Base-by-base conservation (phyloP, 2,113 vertebrate genomes). In the Alethe diademata region DNA sequence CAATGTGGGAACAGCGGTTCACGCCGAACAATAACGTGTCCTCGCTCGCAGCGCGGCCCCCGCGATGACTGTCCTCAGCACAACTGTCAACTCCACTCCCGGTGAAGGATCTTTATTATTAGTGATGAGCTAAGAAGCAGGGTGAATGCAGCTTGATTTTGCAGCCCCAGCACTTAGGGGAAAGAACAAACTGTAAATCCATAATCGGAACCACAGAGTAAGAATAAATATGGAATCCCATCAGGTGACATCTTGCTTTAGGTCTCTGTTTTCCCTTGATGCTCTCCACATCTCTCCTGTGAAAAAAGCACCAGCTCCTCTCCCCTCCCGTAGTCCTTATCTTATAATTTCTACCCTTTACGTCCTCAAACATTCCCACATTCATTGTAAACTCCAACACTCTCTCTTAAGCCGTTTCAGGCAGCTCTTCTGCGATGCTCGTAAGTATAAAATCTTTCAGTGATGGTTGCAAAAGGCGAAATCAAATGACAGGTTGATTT, bases 401-500 rank as follows among this genome's bases (percentile, higher is more conserved):
- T 4, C 38, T 57, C 62, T 83, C 86, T 88, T 43, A 51, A 82
- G 73, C 94, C 38, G 14, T 91, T 94, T 73, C 65, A 80, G 56
- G 26, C 78, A 70, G 94, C 29, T 95, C 72, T 69, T 96, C 93
- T 81, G 87, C 28, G 29, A 72, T 91, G 90, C 92, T 97, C 81
- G 4, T 62, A 91, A 96, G 88, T 82, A 71, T n/a, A 90, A 96
- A 95, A 90, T 86, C 95, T 96, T 75, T 36, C 86, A 51, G 92
- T 26, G 86, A 95, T 36, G 53, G 62, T 66, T 57, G 50, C 56
- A 19, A 64, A 83, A 97, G 90, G 84, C 69, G 10, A 95, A 93
- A 96, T 96, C 95, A 97, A 89, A 95, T 96, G 95, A 94, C 92
- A 93, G 86, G 80, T 87, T 97, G 97, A 97, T 97, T 97, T 97